Evolutionary conservation across 2,888 invertebrate genomes (phyloP).

Genomic region (Tenthredo livida): DNA sequence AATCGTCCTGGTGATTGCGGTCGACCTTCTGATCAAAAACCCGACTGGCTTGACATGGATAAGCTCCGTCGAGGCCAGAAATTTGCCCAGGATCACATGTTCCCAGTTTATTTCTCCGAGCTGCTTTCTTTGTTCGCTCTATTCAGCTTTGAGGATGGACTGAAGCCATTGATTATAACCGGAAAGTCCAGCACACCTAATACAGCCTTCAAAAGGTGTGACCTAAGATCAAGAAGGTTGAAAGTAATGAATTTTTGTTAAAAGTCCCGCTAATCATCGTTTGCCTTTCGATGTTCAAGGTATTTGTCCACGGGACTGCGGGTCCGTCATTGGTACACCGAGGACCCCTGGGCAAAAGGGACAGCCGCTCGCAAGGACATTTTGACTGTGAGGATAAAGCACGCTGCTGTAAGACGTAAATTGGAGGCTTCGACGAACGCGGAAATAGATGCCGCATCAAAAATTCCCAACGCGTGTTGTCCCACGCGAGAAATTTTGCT

Average conservation of each 20-base stretch:
- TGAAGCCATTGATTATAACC: constrained; percentile 78
- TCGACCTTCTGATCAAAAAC: constrained; percentile 64
- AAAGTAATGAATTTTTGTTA: background rate
- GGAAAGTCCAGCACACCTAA: constrained; percentile 78
- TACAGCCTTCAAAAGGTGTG: constrained; percentile 75
- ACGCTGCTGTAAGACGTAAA: constrained; percentile 71
- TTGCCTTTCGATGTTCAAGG: constrained; percentile 58
- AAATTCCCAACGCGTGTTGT: constrained; percentile 64
- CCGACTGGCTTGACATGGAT: constrained; percentile 77
- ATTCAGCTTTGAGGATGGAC: constrained; percentile 75
- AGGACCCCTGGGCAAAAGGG: constrained; percentile 78
- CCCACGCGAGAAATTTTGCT: constrained; percentile 57
- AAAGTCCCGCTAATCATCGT: background rate
- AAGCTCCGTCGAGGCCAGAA: constrained; percentile 78
- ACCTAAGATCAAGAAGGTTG: background rate
- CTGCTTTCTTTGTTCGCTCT: constrained; percentile 75
- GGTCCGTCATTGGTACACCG: constrained; percentile 79
- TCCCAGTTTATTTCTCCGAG: constrained; percentile 73
- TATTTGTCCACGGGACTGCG: constrained; percentile 79
- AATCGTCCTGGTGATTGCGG: constrained; percentile 64
- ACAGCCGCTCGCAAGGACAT: constrained; percentile 78
- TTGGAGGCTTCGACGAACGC: constrained; percentile 62
- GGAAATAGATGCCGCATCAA: constrained; percentile 60
- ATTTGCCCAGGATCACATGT: constrained; percentile 76
- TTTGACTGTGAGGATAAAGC: constrained; percentile 76